Conservation (phyloP, 1,140 invertebrate genomes). For the Brachionus plicatilis region DNA sequence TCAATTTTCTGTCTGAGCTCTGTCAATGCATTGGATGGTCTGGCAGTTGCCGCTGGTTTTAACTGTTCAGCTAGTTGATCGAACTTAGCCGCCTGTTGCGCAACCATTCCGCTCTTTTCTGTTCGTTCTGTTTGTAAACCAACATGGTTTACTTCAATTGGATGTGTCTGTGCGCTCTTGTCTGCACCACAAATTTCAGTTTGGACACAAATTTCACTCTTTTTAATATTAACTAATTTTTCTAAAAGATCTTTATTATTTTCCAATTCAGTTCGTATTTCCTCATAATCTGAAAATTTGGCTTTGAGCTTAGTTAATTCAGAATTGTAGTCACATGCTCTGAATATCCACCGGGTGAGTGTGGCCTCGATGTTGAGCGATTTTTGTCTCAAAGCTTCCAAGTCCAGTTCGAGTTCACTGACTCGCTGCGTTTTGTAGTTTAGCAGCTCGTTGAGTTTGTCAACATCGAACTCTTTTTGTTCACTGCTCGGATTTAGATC, state of each 20-base stretch:
- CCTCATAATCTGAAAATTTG: neutral
- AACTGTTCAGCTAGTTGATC: neutral
- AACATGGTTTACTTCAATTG: neutral
- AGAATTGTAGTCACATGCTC: conserved; percentile 28
- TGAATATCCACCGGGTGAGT: conserved; percentile 21
- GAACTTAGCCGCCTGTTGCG: conserved; percentile 18
- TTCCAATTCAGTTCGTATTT: neutral
- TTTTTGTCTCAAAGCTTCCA: conserved; percentile 22
- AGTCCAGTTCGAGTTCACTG: neutral
- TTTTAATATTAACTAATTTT: neutral
- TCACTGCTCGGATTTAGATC: neutral
- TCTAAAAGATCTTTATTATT: neutral
- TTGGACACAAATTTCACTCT: neutral
- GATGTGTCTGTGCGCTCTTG: neutral
- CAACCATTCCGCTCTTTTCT: neutral
- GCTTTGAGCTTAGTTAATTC: conserved; percentile 18
- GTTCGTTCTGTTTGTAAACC: neutral
- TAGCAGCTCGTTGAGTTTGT: neutral
- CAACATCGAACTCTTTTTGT: neutral
- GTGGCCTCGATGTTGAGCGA: neutral
- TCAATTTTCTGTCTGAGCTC: conserved; percentile 1
- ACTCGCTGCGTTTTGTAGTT: neutral
- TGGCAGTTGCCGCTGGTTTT: neutral
- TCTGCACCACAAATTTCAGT: neutral
- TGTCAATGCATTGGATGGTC: neutral